Conservation (phyloP, 2,797 vertebrate genomes). For the Paedocypris micromegethes region DNA sequence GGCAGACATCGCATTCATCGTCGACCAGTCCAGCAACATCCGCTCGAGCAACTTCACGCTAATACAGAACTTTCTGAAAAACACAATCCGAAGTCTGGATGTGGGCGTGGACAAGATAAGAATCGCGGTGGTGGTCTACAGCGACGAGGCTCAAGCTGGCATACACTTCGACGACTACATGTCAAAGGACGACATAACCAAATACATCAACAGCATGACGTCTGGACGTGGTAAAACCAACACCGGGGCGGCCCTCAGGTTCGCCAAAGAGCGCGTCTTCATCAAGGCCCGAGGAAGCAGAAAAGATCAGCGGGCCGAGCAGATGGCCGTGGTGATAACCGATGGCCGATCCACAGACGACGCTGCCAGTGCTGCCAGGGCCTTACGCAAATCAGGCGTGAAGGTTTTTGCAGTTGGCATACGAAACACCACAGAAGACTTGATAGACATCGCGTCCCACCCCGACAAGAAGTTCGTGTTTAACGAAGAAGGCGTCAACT, state of each 20-base stretch:
- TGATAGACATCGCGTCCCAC: conserved; percentile 70
- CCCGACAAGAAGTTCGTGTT: conserved; percentile 67
- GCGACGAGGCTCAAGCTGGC: conserved; percentile 51
- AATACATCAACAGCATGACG: conserved; percentile 69
- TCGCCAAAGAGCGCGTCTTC: conserved; percentile 62
- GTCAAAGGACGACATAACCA: conserved; percentile 60
- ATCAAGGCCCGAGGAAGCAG: conserved; percentile 62
- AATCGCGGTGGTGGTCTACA: conserved; percentile 74
- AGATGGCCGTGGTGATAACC: conserved; percentile 75
- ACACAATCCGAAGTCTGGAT: conserved; percentile 63
- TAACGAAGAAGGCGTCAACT: conserved; percentile 62
- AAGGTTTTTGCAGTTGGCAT: conserved; percentile 70
- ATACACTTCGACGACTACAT: conserved; percentile 68
- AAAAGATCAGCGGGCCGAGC: conserved; percentile 56
- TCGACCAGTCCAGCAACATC: conserved; percentile 85
- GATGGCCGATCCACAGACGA: conserved; percentile 68
- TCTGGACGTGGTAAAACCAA: conserved; percentile 61
- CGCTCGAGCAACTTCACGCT: conserved; percentile 81
- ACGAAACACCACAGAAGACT: conserved; percentile 55
- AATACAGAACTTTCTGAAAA: conserved; percentile 76
- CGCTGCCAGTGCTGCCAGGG: conserved; percentile 55
- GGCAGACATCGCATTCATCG: conserved; percentile 91
- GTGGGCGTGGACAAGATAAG: conserved; percentile 54
- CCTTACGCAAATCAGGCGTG: conserved; percentile 62
- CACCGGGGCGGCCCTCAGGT: conserved; percentile 70